phyloP scores from a whole-genome alignment of 1,140 invertebrate species.

The Gryllus bimaculatus region DNA sequence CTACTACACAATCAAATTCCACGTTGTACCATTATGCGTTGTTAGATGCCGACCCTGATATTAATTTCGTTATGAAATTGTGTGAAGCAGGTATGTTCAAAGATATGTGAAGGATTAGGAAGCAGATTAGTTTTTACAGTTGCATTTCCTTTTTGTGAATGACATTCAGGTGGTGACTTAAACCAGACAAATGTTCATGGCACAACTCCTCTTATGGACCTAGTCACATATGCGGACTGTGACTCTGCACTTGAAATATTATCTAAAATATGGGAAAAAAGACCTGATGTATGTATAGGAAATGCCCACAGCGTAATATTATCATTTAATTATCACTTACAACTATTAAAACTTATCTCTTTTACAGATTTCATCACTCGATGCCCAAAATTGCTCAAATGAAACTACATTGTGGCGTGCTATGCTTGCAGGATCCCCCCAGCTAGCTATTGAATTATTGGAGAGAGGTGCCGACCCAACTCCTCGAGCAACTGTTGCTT shows the following conservation, averaged over 20 bases:
- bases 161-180: neutral
- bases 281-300: conserved; percentile 3
- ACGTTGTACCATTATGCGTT: conserved; percentile 6
- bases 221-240: neutral
- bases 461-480: neutral
- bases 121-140: neutral
- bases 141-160: neutral
- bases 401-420: conserved; percentile 9
- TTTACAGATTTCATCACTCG: neutral
- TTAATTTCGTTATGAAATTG: conserved; percentile 4
- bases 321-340: neutral
- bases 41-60: neutral
- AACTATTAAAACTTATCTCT: neutral
- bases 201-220: conserved; percentile 9
- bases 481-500: neutral
- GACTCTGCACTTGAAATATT: conserved; percentile 9
- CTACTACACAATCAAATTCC: neutral
- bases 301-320: neutral
- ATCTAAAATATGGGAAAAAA: neutral
- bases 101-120: neutral
- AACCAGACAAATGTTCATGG: conserved; percentile 10
- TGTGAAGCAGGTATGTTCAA: conserved; percentile 9
- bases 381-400: conserved; percentile 6
- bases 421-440: conserved; percentile 12
- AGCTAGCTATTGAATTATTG: neutral